Evolutionary conservation across 1,140 invertebrate genomes (phyloP), one percentile per base, ranked within the genome.

Genomic region (Drosophila ercepeae): DNA sequence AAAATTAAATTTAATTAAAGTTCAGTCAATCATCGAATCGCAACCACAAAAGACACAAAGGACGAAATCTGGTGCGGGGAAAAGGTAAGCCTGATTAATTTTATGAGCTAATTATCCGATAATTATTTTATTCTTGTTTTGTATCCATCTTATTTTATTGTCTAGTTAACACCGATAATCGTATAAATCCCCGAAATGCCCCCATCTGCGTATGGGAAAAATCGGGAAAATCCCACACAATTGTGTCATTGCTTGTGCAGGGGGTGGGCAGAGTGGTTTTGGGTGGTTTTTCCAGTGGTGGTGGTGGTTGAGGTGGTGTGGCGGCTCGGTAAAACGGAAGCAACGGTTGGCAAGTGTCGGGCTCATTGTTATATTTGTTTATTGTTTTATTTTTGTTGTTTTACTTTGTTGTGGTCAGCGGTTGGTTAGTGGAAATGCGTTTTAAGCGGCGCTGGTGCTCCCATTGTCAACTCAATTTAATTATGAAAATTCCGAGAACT

Each of bases 81-180:
- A 19, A 53, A 86, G 82, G 81, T 84, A 73, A 79, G 60, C 44
- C 19, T 21, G 44, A 64, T 86, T 79, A 39, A 64, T 50, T 64
- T 61, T 65, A 41, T 81, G 57, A 58, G 58, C 67, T 58, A 81
- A 79, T 84, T 79, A 79, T 54, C 32, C 16, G 54, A 54, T 69
- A 65, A 79, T 73, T 76, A n/a, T n/a, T n/a, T n/a, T n/a, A n/a
- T n/a, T n/a, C n/a, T n/a, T n/a, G n/a, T n/a, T n/a, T n/a, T n/a
- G n/a, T n/a, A n/a, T n/a, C n/a, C n/a, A n/a, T 78, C 18, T 23
- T 51, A 68, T 84, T 84, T 84, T 63, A 71, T 78, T 75, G 63
- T 51, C 58, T 78, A 73, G 39, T 61, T 84, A 67, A 78, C 52
- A 42, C 64, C 65, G 45, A 75, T 83, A 84, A 86, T 86, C 65